Conservation (phyloP, 2,888 invertebrate genomes). For the Erebia ligea region DNA sequence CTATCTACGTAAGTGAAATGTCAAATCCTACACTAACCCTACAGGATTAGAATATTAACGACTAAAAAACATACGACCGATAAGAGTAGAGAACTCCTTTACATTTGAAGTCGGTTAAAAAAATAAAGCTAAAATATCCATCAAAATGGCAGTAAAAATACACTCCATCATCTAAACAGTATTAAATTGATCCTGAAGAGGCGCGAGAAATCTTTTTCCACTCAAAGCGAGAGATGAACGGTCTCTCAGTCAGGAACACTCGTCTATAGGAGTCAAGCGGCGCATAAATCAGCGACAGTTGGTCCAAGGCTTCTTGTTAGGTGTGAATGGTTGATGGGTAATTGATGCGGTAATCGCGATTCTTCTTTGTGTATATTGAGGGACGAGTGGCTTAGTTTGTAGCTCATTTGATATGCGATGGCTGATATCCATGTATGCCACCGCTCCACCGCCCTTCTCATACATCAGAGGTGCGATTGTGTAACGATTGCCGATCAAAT, state of each 20-base stretch:
- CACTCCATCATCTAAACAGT: neutral
- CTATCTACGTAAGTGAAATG: too few relatives aligned
- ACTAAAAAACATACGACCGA: neutral
- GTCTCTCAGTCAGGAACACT: constrained; percentile 5
- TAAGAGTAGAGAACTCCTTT: neutral
- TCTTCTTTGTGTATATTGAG: too few relatives aligned
- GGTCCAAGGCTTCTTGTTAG: neutral
- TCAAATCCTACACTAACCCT: too few relatives aligned
- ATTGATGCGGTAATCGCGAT: neutral
- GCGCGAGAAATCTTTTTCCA: constrained; percentile 4
- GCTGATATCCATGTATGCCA: neutral
- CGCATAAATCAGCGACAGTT: constrained; percentile 7
- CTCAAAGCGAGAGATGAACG: constrained; percentile 10
- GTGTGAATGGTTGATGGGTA: neutral
- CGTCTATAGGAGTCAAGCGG: constrained; percentile 7
- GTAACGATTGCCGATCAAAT: too few relatives aligned
- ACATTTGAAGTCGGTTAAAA: neutral
- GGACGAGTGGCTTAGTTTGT: too few relatives aligned
- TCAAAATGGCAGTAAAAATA: neutral
- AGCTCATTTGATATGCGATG: constrained; percentile 10
- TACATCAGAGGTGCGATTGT: too few relatives aligned
- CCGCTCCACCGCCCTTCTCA: too few relatives aligned
- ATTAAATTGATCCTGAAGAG: neutral
- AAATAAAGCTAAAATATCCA: neutral
- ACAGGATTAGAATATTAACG: neutral